Evolutionary conservation across 2,797 vertebrate genomes (phyloP).

Genomic region (Manis javanica): DNA sequence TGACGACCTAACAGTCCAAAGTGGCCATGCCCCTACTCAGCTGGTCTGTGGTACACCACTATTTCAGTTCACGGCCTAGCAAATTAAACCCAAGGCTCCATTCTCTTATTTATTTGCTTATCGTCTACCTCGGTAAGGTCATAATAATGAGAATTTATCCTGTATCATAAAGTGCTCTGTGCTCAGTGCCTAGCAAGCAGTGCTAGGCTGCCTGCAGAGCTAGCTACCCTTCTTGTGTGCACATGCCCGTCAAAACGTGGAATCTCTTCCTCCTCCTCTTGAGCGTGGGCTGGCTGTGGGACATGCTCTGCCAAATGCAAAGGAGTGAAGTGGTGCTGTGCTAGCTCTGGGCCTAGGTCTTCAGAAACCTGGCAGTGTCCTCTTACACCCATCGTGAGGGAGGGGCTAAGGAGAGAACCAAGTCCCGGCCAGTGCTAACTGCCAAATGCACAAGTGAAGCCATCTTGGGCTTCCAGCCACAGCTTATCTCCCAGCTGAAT

Average conservation of each 20-base stretch:
- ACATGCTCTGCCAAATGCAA: background rate
- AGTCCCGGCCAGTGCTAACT: background rate
- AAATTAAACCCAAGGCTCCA: background rate
- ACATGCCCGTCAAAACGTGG: background rate
- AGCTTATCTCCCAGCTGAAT: background rate
- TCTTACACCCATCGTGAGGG: background rate
- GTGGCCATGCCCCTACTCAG: background rate
- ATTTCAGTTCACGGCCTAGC: background rate
- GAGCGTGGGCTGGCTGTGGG: background rate
- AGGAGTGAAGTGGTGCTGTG: accelerated
- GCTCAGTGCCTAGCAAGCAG: background rate
- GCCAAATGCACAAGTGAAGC: background rate
- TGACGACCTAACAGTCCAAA: background rate
- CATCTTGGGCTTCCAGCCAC: background rate
- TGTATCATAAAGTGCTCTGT: background rate
- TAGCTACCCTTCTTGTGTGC: background rate
- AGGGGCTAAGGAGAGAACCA: background rate
- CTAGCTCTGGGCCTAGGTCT: background rate
- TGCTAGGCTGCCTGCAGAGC: too few species aligned
- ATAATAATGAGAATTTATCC: background rate
- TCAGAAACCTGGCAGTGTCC: background rate
- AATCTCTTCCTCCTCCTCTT: too few species aligned
- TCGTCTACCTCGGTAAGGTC: background rate
- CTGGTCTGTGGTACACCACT: background rate
- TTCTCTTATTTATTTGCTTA: background rate